Conservation (phyloP, 1,140 invertebrate species). For the Heterodera carotae region DNA sequence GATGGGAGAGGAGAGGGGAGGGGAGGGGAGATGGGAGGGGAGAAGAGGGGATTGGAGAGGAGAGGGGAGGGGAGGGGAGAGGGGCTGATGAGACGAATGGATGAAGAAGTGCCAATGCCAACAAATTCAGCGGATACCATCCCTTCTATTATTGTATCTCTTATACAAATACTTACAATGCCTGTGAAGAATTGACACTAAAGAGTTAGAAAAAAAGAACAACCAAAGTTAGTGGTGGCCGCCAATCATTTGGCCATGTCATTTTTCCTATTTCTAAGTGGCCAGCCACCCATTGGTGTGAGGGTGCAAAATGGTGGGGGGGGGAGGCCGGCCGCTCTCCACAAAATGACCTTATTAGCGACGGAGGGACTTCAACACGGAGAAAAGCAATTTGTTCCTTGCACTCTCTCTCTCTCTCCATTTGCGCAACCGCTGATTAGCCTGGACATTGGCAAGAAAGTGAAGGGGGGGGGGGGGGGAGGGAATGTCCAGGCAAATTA, state of each 20-base stretch:
- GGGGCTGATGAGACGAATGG: too few species aligned
- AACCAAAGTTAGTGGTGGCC: neutral
- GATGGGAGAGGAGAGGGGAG: too few species aligned
- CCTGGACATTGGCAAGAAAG: neutral
- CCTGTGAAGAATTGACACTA: too few species aligned
- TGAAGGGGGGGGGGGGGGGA: neutral
- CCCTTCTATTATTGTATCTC: too few species aligned
- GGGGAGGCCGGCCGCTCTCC: too few species aligned
- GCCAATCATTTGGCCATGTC: constrained; percentile 5
- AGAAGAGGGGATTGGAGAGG: too few species aligned
- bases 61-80: too few species aligned
- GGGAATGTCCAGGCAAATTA: constrained; percentile 11
- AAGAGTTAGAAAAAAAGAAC: neutral
- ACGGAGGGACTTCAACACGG: neutral
- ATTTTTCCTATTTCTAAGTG: constrained; percentile 10
- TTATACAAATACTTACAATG: too few species aligned
- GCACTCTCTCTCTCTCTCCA: constrained; percentile 6
- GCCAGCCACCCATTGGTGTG: neutral
- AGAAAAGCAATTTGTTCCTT: constrained; percentile 8
- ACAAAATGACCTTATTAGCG: constrained; percentile 12
- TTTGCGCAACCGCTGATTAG: constrained; percentile 19
- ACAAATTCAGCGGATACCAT: neutral
- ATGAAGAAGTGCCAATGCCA: neutral
- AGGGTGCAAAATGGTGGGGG: neutral
- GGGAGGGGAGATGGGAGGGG: too few species aligned